phyloP scores from a whole-genome alignment of 2,113 vertebrate genomes.

The Sterrhoptilus dennistouni region DNA sequence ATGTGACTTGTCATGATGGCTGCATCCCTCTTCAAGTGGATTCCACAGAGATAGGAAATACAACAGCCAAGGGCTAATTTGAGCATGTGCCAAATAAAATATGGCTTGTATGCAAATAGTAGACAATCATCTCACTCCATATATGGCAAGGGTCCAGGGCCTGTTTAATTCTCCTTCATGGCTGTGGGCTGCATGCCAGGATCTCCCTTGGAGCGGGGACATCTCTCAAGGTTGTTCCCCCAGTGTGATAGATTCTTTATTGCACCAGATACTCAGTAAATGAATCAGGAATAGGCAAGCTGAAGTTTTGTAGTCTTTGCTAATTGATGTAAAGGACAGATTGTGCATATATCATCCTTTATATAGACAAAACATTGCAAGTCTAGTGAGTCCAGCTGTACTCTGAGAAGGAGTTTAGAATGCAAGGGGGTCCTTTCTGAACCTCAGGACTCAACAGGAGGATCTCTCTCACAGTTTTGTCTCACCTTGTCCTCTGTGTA shows the following conservation, averaged over 20 bases:
- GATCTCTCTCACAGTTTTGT: background rate
- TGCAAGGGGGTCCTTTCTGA: background rate
- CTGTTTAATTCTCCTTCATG: background rate
- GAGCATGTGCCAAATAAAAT: background rate
- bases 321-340: background rate
- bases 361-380: background rate
- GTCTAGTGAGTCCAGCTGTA: background rate
- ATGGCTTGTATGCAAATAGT: background rate
- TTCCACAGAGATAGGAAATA: background rate
- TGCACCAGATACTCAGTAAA: background rate
- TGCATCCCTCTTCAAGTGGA: background rate
- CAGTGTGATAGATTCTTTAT: background rate
- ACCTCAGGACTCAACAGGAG: background rate
- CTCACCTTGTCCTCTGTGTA: background rate
- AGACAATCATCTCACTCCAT: background rate
- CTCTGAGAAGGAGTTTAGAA: background rate
- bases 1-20: fast-evolving
- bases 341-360: background rate
- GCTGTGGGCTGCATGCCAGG: background rate
- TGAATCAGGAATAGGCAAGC: background rate
- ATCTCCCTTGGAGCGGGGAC: background rate
- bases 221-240: background rate
- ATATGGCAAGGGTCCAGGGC: background rate
- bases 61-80: background rate
- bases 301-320: background rate